A percentile compares a stretch with the other conserved stretches of the same genome.
phyloP scores from a whole-genome alignment of 2,113 vertebrate species.

The Arizona elegans region DNA sequence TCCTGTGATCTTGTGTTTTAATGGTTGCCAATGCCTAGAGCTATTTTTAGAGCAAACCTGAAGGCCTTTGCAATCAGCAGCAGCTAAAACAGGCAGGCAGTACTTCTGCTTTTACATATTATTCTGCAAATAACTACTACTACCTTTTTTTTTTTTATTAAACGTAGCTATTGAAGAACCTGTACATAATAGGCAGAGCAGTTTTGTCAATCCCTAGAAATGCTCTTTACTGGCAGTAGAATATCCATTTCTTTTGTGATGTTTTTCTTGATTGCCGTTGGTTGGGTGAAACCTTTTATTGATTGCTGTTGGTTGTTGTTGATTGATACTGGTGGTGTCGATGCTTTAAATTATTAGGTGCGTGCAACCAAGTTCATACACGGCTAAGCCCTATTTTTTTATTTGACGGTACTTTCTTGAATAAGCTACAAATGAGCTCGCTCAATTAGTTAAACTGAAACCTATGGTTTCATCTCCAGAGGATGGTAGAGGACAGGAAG shows the following conservation, averaged over 20 bases:
- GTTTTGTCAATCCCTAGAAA: background rate
- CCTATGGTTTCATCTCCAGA: background rate
- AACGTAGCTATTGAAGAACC: background rate
- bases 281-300: background rate
- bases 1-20: background rate
- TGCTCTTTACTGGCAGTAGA: no score
- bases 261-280: background rate
- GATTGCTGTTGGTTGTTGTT: background rate
- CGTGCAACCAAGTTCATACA: background rate
- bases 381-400: background rate
- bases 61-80: background rate
- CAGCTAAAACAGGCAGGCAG: background rate
- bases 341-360: background rate
- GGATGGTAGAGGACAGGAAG: no score
- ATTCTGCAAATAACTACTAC: background rate
- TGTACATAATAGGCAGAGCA: background rate
- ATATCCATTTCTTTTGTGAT: background rate
- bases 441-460: background rate
- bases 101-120: fast-evolving
- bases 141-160: no score
- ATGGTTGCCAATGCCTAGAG: fast-evolving
- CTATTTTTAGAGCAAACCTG: background rate
- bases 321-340: background rate
- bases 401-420: background rate
- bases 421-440: background rate